phyloP scores from a whole-genome alignment of 2,888 invertebrate genomes.

The Petrophora chlorosata region DNA sequence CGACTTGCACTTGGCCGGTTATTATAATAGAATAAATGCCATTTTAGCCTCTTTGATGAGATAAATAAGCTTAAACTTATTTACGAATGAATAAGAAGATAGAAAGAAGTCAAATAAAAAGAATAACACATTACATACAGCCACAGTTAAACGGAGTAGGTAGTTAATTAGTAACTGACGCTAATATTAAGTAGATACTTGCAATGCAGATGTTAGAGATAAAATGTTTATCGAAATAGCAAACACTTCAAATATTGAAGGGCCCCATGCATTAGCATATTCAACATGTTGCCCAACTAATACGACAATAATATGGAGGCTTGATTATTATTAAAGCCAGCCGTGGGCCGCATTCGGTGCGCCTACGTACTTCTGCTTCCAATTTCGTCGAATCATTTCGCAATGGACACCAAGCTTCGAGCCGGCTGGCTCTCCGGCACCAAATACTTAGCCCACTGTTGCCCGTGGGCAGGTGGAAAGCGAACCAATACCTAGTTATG shows the following conservation, averaged over 20 bases:
- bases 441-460: conserved; percentile 74
- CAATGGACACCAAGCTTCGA: conserved; percentile 58
- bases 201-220: not conserved
- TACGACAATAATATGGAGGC: conserved; percentile 48
- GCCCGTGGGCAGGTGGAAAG: conserved; percentile 79
- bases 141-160: no score
- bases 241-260: conserved; percentile 2
- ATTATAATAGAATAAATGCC: no score
- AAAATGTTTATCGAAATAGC: not conserved
- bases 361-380: conserved; percentile 62
- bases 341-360: conserved; percentile 57
- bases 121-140: no score
- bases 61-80: no score
- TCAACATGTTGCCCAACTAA: conserved; percentile 29
- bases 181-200: not conserved
- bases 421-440: conserved; percentile 54
- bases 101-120: no score
- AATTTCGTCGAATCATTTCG: conserved; percentile 62
- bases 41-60: no score
- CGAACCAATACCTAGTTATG: conserved; percentile 66
- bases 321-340: conserved; percentile 50
- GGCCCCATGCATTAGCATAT: conserved; percentile 7
- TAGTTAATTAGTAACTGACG: no score
- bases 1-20: no score
- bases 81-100: no score